These are phyloP conservation scores for Anguilla rostrata DNA, from an alignment of 2,113 vertebrate species.

Conservation along the genomic window DNA sequence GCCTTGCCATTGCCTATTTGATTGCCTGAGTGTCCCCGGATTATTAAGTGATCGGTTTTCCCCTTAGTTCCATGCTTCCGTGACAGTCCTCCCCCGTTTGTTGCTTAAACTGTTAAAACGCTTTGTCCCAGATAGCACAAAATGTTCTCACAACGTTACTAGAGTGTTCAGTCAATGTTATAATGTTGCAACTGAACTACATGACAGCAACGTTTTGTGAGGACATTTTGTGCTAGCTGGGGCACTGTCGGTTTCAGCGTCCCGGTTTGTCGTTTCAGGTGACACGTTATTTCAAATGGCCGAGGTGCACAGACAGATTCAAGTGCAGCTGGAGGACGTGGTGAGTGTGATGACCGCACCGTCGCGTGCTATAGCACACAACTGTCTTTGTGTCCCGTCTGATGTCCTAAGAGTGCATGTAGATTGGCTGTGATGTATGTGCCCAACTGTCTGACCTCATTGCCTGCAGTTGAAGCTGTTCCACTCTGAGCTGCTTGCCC, in stretches of 20 bases:
- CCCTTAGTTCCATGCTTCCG: neutral
- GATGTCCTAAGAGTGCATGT: neutral
- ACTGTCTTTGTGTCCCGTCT: neutral
- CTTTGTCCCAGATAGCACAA: too few species aligned
- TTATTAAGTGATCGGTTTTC: neutral
- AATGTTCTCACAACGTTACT: too few species aligned
- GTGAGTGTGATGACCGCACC: slow-evolving; percentile 56
- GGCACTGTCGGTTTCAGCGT: neutral
- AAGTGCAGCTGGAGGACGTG: slow-evolving; percentile 81
- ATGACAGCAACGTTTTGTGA: too few species aligned
- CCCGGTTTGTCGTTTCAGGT: slow-evolving; percentile 59
- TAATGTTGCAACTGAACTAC: neutral
- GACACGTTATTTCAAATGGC: slow-evolving; percentile 85
- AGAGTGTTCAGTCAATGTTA: too few species aligned
- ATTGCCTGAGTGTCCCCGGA: neutral
- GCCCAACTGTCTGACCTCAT: neutral
- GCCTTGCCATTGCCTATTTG: neutral
- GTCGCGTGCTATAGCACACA: neutral
- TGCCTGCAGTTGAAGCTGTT: slow-evolving; percentile 76
- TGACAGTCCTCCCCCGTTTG: neutral
- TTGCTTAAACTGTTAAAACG: neutral
- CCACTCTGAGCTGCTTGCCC: slow-evolving; percentile 79
- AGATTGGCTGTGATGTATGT: neutral
- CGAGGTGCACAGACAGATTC: slow-evolving; percentile 82
- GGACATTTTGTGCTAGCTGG: neutral